Base-by-base conservation (phyloP, 2,797 vertebrate species). In the Lophotriccus pileatus region DNA sequence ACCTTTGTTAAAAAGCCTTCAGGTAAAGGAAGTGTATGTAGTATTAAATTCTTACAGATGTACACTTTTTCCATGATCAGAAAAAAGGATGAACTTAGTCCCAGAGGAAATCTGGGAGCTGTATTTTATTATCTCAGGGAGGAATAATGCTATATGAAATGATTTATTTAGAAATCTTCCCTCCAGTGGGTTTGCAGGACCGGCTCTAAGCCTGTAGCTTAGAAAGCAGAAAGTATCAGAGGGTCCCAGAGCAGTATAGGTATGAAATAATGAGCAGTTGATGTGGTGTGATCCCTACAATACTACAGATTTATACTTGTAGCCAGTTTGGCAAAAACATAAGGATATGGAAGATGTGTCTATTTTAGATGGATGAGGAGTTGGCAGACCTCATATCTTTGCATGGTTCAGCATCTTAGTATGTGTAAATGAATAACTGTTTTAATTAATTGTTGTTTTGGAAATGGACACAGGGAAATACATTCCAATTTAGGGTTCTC, bases 201-300 rank as follows among this genome's bases (percentile, higher is more conserved):
- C 90, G 85, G 63, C 84, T 94, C 77, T 94, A 93, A 95, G 73
- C 79, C 75, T 93, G 53, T 75, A 85, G 39, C 20, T 97, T 93
- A 96, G 89, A 95, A 96, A 97, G 88, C 87, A 91, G 84, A 87
- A 86, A 58, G 69, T 94, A 41, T 91, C 76, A 69, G 49, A 83
- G 56, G 78, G 67, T 77, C 87, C 78, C 87, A 44, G 81, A 90
- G 84, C 74, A 91, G 44, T 85, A 34, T 22, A 93, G 87, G 60
- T 92, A 88, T 80, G 93, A 93, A 87, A 90, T 89, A 96, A 86
- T 60, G 78, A 94, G 67, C 63, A 72, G 62, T 92, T 90, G 60
- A 66, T 77, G 73, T 86, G 39, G 70, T 87, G 77, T 90, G 92
- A 81, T 92, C 43, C 58, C 68, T 69, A 12, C 28, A 43, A 64